phyloP scores from a whole-genome alignment of 2,888 invertebrate species.

The Heliconius erato region DNA sequence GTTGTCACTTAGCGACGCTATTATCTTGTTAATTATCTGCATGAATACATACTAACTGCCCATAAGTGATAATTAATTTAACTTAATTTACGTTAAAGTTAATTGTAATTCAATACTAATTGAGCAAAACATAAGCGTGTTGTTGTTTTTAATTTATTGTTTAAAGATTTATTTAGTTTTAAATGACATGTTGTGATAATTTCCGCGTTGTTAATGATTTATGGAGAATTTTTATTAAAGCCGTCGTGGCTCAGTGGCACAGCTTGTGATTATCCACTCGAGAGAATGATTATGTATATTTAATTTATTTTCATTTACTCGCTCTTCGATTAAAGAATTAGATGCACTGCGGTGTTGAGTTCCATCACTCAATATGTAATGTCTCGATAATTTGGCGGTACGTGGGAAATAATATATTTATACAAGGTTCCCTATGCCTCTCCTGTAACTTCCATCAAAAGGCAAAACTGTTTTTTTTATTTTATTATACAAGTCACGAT shows the following conservation, averaged over 20 bases:
- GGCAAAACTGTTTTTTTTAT: too few relatives aligned
- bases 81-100: slow-evolving; percentile 15
- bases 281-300: too few relatives aligned
- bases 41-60: slow-evolving; percentile 24
- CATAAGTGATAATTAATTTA: slow-evolving; percentile 15
- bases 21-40: slow-evolving; percentile 44
- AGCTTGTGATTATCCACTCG: not conserved
- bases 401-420: too few relatives aligned
- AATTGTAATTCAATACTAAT: slow-evolving; percentile 17
- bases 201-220: slow-evolving; percentile 16
- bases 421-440: too few relatives aligned
- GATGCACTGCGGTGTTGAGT: too few relatives aligned
- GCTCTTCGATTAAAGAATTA: too few relatives aligned
- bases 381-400: too few relatives aligned
- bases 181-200: slow-evolving; percentile 5
- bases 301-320: too few relatives aligned
- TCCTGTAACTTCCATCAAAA: too few relatives aligned
- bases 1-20: slow-evolving; percentile 43
- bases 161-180: slow-evolving; percentile 23
- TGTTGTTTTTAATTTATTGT: not conserved
- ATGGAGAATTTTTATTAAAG: not conserved
- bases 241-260: not conserved
- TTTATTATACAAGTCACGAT: not conserved
- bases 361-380: too few relatives aligned
- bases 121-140: not conserved